Evolutionary conservation across 2,113 vertebrate species (phyloP).

Genomic region (Rhagologus leucostigma): DNA sequence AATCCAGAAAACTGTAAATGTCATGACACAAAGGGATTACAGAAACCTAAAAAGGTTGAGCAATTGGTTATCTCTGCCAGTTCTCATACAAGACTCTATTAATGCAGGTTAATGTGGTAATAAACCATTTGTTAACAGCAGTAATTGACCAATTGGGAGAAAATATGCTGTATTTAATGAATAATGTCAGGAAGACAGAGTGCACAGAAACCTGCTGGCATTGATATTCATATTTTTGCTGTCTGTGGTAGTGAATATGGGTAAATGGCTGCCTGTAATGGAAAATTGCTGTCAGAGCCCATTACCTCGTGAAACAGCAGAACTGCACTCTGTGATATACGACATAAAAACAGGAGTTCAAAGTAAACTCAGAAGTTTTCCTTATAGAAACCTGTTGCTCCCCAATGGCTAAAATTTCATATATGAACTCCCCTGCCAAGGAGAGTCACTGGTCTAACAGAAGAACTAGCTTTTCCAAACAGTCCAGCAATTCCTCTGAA

Average conservation of each 20-base stretch:
- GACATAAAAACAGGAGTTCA: not conserved
- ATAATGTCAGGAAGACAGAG: not conserved
- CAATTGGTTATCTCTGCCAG: constrained; percentile 41
- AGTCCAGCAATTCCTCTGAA: not conserved
- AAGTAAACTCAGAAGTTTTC: not conserved
- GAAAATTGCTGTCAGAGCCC: not conserved
- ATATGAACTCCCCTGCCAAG: not conserved
- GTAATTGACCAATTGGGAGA: constrained; percentile 48
- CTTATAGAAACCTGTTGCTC: not conserved
- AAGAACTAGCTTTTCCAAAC: not conserved
- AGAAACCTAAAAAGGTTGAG: constrained; percentile 57
- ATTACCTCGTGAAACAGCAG: not conserved
- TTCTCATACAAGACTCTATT: constrained; percentile 49
- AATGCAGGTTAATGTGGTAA: constrained; percentile 62
- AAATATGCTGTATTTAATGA: constrained; percentile 57
- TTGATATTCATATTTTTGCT: not conserved
- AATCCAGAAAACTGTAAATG: not conserved
- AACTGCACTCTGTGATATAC: not conserved
- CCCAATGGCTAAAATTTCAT: not conserved
- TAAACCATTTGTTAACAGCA: constrained; percentile 64
- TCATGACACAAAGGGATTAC: constrained; percentile 31
- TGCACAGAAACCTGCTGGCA: not conserved
- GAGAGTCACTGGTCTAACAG: not conserved
- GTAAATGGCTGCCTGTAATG: not conserved
- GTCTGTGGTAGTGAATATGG: not conserved